Evolutionary conservation across 1,140 invertebrate species (phyloP).

Genomic region (Coptotermes formosanus): DNA sequence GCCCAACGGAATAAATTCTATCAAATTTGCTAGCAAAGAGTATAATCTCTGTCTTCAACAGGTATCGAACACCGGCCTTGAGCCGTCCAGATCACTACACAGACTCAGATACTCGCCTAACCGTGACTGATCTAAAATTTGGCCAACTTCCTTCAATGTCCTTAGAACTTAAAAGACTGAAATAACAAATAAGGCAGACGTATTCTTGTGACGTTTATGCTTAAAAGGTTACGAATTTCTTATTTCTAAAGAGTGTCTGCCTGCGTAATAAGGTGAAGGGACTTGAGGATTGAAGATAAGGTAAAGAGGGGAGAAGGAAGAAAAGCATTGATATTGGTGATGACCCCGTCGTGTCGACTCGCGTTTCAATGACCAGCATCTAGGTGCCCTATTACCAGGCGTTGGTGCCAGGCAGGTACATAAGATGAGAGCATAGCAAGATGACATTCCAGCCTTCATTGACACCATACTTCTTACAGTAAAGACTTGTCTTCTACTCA

Average conservation of each 20-base stretch:
- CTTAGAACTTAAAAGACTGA: too few relatives aligned
- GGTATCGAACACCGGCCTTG: too few relatives aligned
- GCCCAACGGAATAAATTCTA: too few relatives aligned
- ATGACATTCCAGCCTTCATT: neutral
- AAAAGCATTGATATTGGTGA: neutral
- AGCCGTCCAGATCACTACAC: too few relatives aligned
- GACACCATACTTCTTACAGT: neutral
- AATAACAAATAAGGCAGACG: too few relatives aligned
- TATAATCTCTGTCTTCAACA: too few relatives aligned
- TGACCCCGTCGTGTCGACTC: neutral
- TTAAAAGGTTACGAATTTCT: neutral
- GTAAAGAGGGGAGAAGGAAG: neutral
- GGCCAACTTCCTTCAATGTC: too few relatives aligned
- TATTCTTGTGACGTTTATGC: neutral
- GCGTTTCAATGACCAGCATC: neutral
- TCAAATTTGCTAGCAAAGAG: too few relatives aligned
- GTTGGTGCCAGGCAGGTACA: neutral
- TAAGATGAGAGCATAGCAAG: neutral
- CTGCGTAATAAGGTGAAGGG: neutral
- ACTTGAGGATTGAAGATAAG: neutral
- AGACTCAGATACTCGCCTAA: too few relatives aligned
- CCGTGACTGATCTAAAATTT: too few relatives aligned
- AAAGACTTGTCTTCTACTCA: too few relatives aligned
- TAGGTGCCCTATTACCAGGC: neutral
- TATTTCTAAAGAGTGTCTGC: neutral